Base-by-base conservation (phyloP, 37 sponge, comb jelly and placozoan genomes). In the Mnemiopsis leidyi region DNA sequence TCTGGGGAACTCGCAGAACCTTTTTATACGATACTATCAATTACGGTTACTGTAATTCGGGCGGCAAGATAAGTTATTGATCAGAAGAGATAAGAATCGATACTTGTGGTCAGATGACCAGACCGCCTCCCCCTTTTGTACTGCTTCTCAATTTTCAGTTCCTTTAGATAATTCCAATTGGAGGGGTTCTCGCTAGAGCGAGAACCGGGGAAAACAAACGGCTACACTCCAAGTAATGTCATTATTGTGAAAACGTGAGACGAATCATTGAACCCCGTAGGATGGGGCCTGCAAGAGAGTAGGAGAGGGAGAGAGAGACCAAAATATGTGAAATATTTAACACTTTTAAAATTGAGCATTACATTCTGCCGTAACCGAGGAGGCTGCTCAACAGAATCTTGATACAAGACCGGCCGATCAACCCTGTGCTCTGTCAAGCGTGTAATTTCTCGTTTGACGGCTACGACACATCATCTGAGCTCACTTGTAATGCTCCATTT, bases 361-460 rank as follows among this genome's bases (percentile, higher is more conserved):
- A 21, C 73, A 69, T 69, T 69, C 73, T 69, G 29, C 24, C 21
- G 73, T 69, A 69, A 69, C 73, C n/a, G n/a, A 69, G 21, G 73
- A 69, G 24, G 2, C 29, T 69, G 73, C 9, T 48, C 13, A n/a
- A 18, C 61, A 48, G 61, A 48, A 48, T 48, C 9, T 48, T 48
- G 61, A 48, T 13, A 48, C 61, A 48, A 13, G 61, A 48, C 61
- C 61, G 9, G 61, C 9, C 61, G 9, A 48, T 48, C 61, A 48
- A 48, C 5, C 13, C 61, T 13, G 5, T 48, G 61, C 61, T 48
- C 61, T 13, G 9, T 48, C 61, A 48, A 18, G 61, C 61, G 61
- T 48, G 61, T 48, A 48, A 48, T 48, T 48, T 18, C n/a, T n/a
- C n/a, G n/a, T n/a, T n/a, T n/a, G n/a, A n/a, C n/a, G n/a, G n/a